Evolutionary conservation across 1,140 invertebrate genomes (phyloP).

Genomic region (Diorhabda carinulata): DNA sequence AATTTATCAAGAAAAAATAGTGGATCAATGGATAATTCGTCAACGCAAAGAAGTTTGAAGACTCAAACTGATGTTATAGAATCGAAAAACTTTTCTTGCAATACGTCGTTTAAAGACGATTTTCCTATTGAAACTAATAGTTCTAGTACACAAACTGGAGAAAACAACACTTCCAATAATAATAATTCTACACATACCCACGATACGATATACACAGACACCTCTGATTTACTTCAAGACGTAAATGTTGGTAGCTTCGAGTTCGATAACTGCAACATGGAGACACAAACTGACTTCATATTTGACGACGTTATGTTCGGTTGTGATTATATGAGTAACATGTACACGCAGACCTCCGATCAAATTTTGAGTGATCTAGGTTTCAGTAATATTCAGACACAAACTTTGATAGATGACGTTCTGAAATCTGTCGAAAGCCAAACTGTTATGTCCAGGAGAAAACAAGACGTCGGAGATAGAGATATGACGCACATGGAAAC

Average conservation of each 20-base stretch:
- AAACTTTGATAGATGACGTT: constrained; percentile 49
- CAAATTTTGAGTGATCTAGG: constrained; percentile 54
- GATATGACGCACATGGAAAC: constrained; percentile 43
- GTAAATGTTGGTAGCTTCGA: constrained; percentile 44
- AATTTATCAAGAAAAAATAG: constrained; percentile 17
- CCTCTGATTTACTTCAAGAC: constrained; percentile 33
- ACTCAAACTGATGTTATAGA: constrained; percentile 34
- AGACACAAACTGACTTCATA: constrained; percentile 57
- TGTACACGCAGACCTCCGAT: constrained; percentile 59
- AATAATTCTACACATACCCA: constrained; percentile 30
- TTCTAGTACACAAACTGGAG: constrained; percentile 39
- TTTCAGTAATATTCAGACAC: constrained; percentile 59
- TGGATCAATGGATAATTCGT: constrained; percentile 28
- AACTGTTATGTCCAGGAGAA: constrained; percentile 36
- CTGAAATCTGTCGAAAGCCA: constrained; percentile 45
- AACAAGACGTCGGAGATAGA: constrained; percentile 25
- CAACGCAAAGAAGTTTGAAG: constrained; percentile 34
- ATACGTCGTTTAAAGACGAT: constrained; percentile 38
- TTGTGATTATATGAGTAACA: constrained; percentile 51
- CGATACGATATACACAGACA: constrained; percentile 36
- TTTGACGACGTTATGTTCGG: constrained; percentile 43
- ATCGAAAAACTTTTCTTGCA: constrained; percentile 38
- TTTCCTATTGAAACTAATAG: constrained; percentile 33
- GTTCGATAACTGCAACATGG: constrained; percentile 52
- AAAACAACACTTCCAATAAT: constrained; percentile 21